phyloP scores from a whole-genome alignment of 2,113 vertebrate genomes.

The Passerina amoena region DNA sequence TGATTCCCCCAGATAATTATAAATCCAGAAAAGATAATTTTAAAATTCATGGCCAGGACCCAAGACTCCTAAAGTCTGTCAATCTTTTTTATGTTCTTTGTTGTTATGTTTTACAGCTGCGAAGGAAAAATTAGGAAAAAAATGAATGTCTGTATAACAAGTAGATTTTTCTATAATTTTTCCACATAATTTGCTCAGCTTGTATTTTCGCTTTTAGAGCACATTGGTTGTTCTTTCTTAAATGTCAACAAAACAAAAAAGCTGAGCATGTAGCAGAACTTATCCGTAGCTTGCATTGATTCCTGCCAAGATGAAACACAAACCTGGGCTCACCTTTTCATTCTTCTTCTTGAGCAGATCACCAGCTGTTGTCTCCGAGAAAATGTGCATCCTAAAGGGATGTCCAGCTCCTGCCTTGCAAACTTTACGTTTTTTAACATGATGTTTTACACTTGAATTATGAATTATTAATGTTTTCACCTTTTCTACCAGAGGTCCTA shows the following conservation, averaged over 20 bases:
- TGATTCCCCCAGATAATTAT: not conserved
- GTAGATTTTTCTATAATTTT: not conserved
- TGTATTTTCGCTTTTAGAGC: not conserved
- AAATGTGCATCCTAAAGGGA: constrained; percentile 65
- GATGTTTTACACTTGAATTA: constrained; percentile 75
- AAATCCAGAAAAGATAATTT: not conserved
- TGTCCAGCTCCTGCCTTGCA: constrained; percentile 57
- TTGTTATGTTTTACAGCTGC: not conserved
- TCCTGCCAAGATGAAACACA: constrained; percentile 22
- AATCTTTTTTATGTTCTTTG: not conserved
- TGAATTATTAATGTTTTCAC: constrained; percentile 77
- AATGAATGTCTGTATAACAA: not conserved
- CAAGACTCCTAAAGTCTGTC: not conserved
- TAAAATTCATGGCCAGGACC: not conserved
- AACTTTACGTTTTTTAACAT: constrained; percentile 54
- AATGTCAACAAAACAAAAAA: not conserved
- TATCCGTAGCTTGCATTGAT: not conserved
- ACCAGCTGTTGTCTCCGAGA: constrained; percentile 32
- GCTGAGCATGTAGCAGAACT: not conserved
- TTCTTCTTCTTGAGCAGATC: constrained; percentile 52
- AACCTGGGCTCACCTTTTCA: constrained; percentile 80
- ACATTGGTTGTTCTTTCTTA: not conserved
- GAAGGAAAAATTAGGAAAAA: not conserved
- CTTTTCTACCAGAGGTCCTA: constrained; percentile 78
- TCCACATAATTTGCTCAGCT: not conserved